These are phyloP conservation scores for Eudyptes chrysolophus DNA, from an alignment of 2,113 vertebrate genomes.

Conservation along the genomic window DNA sequence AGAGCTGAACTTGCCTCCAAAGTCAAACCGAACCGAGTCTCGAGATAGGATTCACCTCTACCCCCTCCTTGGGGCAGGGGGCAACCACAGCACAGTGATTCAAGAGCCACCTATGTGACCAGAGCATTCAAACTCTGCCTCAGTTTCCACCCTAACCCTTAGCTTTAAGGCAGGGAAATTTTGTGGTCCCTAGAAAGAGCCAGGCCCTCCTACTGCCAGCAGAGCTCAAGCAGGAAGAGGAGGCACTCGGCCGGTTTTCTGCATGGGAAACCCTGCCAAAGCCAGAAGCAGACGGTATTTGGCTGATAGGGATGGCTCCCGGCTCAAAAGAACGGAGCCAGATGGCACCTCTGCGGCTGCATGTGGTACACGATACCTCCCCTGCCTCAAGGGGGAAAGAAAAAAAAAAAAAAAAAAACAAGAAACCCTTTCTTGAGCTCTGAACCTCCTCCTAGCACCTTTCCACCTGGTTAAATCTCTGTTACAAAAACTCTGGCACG, in stretches of 20 bases:
- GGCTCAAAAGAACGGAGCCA: rapidly evolving
- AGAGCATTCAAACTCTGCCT: not conserved
- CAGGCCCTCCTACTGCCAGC: not conserved
- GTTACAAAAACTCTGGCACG: not conserved
- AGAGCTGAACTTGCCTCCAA: not conserved
- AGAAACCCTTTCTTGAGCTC: not conserved
- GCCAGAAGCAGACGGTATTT: not conserved
- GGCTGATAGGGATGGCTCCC: not conserved
- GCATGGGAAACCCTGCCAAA: not conserved
- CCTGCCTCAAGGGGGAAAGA: not conserved
- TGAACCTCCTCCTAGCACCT: not conserved
- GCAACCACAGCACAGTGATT: not conserved
- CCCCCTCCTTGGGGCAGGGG: not conserved
- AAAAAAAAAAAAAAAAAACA: rapidly evolving
- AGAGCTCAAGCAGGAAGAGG: not conserved
- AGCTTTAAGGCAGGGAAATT: not conserved
- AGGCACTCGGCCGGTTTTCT: not conserved
- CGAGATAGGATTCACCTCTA: not conserved
- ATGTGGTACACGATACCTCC: not conserved
- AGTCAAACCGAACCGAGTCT: rapidly evolving
- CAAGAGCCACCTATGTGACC: rapidly evolving
- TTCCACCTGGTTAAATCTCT: not conserved
- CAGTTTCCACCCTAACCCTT: not conserved
- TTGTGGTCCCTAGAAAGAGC: not conserved
- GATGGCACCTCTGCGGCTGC: not conserved